phyloP scores from a whole-genome alignment of 2,797 vertebrate genomes.

The Remorina albescens region DNA sequence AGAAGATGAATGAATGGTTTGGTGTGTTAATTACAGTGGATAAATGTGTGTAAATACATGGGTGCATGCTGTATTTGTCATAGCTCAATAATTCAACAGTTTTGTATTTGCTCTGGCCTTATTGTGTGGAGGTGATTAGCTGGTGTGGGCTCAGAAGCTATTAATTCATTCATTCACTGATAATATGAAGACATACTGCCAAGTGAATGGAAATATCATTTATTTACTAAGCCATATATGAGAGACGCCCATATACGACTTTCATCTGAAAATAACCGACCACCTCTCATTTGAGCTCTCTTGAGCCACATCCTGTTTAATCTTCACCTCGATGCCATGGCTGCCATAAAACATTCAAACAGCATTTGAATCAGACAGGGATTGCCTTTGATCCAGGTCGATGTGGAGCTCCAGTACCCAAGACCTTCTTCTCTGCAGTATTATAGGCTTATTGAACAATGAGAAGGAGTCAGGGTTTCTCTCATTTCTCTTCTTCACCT shows the following conservation, averaged over 20 bases:
- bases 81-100: constrained; percentile 9
- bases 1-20: too few relatives aligned
- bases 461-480: constrained; percentile 49
- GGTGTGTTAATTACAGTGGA: neutral
- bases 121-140: constrained; percentile 14
- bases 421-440: constrained; percentile 43
- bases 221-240: too few relatives aligned
- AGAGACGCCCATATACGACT: too few relatives aligned
- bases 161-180: constrained; percentile 31
- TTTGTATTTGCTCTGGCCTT: constrained; percentile 5
- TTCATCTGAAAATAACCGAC: constrained; percentile 29
- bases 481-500: constrained; percentile 13
- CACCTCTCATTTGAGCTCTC: constrained; percentile 37
- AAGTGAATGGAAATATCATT: neutral
- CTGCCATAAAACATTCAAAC: constrained; percentile 64
- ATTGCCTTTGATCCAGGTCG: constrained; percentile 70
- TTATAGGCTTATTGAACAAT: constrained; percentile 58
- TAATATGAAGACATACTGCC: constrained; percentile 20
- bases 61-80: constrained; percentile 1
- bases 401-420: constrained; percentile 29
- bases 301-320: constrained; percentile 40
- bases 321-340: constrained; percentile 18
- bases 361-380: constrained; percentile 61
- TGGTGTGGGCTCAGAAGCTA: constrained; percentile 4
- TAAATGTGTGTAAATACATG: constrained; percentile 2